These are phyloP conservation scores for Zoanthus sansibaricus DNA, from an alignment of 92 coral and sea anemone genomes.

Conservation along the genomic window DNA sequence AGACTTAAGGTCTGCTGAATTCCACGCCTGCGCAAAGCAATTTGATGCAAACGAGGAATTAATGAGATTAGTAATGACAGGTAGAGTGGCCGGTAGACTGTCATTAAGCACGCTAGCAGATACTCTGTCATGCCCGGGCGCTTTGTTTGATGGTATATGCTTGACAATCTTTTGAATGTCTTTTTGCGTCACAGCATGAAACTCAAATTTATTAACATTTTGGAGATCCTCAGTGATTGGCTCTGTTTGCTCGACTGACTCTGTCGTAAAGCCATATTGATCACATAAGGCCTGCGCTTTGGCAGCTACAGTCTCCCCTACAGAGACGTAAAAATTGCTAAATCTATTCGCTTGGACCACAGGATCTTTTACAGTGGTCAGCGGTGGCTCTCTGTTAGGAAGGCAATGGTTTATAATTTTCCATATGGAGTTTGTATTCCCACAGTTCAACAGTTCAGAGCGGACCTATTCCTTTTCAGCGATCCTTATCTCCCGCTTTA, in stretches of 20 bases:
- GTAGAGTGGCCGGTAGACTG: background rate
- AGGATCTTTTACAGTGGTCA: conserved; percentile 48
- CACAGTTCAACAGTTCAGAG: conserved; percentile 34
- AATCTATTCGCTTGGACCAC: conserved; percentile 50
- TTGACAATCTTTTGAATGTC: no score
- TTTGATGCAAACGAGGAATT: conserved; percentile 17
- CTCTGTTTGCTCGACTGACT: conserved; percentile 7
- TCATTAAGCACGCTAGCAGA: no score
- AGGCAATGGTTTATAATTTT: conserved; percentile 44
- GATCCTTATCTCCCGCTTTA: conserved; percentile 59
- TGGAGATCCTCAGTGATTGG: background rate
- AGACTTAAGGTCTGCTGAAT: background rate
- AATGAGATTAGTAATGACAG: conserved; percentile 24
- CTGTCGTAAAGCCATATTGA: conserved; percentile 26
- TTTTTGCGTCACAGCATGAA: no score
- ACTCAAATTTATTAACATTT: no score
- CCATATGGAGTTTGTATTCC: conserved; percentile 57
- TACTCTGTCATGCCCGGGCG: no score
- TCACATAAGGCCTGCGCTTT: conserved; percentile 48
- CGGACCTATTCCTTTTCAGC: conserved; percentile 60
- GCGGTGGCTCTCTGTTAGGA: conserved; percentile 27
- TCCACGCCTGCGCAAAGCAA: conserved; percentile 16
- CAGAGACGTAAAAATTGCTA: conserved; percentile 50
- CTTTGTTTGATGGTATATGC: no score
- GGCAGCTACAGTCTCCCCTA: conserved; percentile 41